These are phyloP conservation scores for Lamellibrachia luymesi DNA, from an alignment of 1,140 invertebrate species.

Conservation along the genomic window DNA sequence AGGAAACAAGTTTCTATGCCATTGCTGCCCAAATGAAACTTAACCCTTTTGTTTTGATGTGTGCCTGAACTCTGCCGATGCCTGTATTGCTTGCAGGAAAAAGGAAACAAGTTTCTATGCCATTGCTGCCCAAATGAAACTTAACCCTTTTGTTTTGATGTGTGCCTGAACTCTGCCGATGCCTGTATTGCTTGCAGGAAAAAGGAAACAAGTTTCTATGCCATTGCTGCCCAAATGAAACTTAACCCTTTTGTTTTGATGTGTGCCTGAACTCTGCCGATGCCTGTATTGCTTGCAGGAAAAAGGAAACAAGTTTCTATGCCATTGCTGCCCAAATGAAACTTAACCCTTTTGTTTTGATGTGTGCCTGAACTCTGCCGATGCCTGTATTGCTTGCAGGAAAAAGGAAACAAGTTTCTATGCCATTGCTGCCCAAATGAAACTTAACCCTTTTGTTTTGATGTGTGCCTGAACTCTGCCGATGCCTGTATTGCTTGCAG, in stretches of 20 bases:
- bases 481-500: conserved; percentile 34
- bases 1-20: conserved; percentile 51
- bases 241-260: no score
- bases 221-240: conserved; percentile 77
- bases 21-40: conserved; percentile 81
- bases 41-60: no score
- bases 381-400: conserved; percentile 34
- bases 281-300: conserved; percentile 35
- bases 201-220: conserved; percentile 51
- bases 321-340: conserved; percentile 77
- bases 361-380: not conserved
- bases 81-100: conserved; percentile 37
- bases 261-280: not conserved
- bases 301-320: conserved; percentile 51
- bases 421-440: conserved; percentile 75
- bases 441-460: no score
- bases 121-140: conserved; percentile 78
- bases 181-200: conserved; percentile 37
- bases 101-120: conserved; percentile 52
- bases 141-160: no score
- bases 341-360: no score
- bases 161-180: not conserved
- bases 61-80: not conserved
- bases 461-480: not conserved
- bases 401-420: conserved; percentile 51